Evolutionary conservation across 2,113 vertebrate species (phyloP).

Genomic region (Nesoenas mayeri): DNA sequence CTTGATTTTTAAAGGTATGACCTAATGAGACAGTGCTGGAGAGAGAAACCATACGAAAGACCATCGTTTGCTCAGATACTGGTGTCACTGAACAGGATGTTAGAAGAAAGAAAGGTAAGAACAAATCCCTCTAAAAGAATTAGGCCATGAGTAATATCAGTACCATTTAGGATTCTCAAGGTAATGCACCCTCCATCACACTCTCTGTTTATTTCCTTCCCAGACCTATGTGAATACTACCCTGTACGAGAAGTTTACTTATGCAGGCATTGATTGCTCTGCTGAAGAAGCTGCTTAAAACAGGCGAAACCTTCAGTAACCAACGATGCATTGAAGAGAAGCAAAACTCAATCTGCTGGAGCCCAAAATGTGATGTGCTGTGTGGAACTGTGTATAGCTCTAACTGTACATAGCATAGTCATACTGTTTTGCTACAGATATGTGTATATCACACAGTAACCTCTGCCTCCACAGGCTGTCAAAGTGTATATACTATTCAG

Average conservation of each 20-base stretch:
- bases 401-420: conserved; percentile 21
- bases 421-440: not conserved
- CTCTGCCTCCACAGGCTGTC: conserved; percentile 7
- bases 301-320: not conserved
- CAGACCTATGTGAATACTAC: conserved; percentile 91
- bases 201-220: not conserved
- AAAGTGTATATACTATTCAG: conserved; percentile 60
- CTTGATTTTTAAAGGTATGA: conserved; percentile 79
- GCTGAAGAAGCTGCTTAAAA: conserved; percentile 87
- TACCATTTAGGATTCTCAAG: not conserved
- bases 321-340: not conserved
- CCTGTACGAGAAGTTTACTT: conserved; percentile 90
- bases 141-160: not conserved
- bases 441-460: conserved; percentile 25
- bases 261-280: conserved; percentile 88
- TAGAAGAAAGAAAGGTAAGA: conserved; percentile 89
- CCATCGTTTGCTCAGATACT: conserved; percentile 89
- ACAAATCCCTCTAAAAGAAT: not conserved
- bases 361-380: conserved; percentile 33
- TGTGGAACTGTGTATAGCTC: conserved; percentile 25
- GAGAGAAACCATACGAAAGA: conserved; percentile 88
- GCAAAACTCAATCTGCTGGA: not conserved
- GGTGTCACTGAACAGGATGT: conserved; percentile 85
- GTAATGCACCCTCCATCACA: not conserved
- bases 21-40: conserved; percentile 89